Base-by-base conservation (phyloP, 2,797 vertebrate genomes). In the Clamator glandarius region DNA sequence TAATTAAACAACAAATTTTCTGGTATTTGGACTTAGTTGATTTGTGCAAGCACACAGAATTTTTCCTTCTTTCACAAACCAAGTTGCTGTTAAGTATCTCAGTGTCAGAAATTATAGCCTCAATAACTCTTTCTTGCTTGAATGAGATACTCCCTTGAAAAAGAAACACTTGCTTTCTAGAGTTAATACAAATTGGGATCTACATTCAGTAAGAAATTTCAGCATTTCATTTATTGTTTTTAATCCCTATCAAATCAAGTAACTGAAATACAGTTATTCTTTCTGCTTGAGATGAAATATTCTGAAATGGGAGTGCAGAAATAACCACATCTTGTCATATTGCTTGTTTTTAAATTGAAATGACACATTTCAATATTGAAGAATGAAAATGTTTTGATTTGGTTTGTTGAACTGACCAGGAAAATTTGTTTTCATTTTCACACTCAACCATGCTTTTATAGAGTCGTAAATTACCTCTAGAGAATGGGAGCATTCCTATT, bases 1-100 rank as follows among this genome's bases (percentile, higher is more conserved):
- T 75, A 93, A 87, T 94, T 92, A 44, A 89, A 91, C 36, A 91
- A 84, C 63, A 81, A 74, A 51, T 2, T 51, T 81, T 84, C 51
- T 92, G 82, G 76, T 31, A 52, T 83, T 87, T 24, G 6, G 20
- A 39, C 21, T 81, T 75, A 42, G 51, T 11, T 88, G 77, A 93
- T 80, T 95, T 90, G 76, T 76, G 68, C 73, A 82, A 92, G 51
- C 1, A 4, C 33, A 51, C 36, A 11, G 39, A 68, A 81, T 66
- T 80, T 80, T 90, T 57, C 51, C 42, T 87, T 84, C 57, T 92
- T 85, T 77, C 50, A n/a, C n/a, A n/a, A n/a, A n/a, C n/a, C n/a
- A n/a, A n/a, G n/a, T n/a, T n/a, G n/a, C n/a, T n/a, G n/a, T n/a
- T n/a, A n/a, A n/a, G n/a, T n/a, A n/a, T n/a, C n/a, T n/a, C n/a